Conservation (phyloP, 2,113 vertebrate genomes). For the Festucalex cinctus region DNA sequence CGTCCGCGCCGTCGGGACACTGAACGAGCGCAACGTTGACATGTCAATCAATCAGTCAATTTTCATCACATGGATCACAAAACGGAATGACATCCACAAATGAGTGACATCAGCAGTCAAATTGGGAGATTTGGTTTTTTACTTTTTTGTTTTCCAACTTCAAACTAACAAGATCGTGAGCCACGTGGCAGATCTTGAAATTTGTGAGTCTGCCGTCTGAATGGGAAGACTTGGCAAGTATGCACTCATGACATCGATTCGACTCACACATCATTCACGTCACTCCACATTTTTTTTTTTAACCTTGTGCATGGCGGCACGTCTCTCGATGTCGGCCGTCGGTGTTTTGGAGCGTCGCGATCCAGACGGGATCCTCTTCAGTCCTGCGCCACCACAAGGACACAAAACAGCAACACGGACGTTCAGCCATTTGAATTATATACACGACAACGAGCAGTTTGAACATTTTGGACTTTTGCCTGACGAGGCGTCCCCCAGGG, state of each 20-base stretch:
- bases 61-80: too few species aligned
- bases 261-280: neutral
- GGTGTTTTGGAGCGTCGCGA: constrained; percentile 84
- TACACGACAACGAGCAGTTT: neutral
- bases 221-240: too few species aligned
- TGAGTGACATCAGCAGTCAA: too few species aligned
- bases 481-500: too few species aligned
- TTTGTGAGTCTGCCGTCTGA: too few species aligned
- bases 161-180: too few species aligned
- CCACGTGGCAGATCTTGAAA: too few species aligned
- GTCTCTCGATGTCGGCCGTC: constrained; percentile 87
- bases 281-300: neutral
- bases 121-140: too few species aligned
- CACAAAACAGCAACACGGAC: neutral
- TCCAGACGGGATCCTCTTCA: constrained; percentile 69
- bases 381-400: neutral
- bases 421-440: neutral
- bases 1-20: constrained; percentile 69
- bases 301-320: constrained; percentile 67
- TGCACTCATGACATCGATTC: neutral
- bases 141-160: too few species aligned
- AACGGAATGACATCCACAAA: too few species aligned
- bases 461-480: too few species aligned
- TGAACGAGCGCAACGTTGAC: neutral
- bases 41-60: too few species aligned